A percentile compares a stretch with the other conserved stretches of the same genome.
Evolutionary conservation across 2,113 vertebrate genomes (phyloP).

Genomic region (Eubucco bourcierii): DNA sequence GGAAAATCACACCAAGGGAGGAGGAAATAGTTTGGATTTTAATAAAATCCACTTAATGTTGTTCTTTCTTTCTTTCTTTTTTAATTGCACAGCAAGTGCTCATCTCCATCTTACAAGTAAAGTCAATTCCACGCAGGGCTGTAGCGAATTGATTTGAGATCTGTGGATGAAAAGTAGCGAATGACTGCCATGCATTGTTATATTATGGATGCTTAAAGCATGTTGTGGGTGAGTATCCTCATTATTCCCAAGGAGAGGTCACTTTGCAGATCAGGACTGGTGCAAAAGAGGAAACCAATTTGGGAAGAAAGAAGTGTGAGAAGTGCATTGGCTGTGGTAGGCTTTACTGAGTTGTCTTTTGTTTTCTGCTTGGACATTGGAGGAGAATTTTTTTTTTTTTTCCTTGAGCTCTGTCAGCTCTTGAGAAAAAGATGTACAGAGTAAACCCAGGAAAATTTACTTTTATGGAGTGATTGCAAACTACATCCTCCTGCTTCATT

Average conservation of each 20-base stretch:
- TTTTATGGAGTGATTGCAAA: neutral
- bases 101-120: neutral
- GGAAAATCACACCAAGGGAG: neutral
- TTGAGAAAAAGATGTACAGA: neutral
- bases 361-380: neutral
- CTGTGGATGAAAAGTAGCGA: conserved; percentile 45
- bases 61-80: neutral
- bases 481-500: neutral
- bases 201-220: neutral
- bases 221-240: neutral
- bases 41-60: conserved; percentile 19
- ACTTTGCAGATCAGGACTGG: conserved; percentile 2
- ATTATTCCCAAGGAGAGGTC: conserved; percentile 13
- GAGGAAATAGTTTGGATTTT: conserved; percentile 8
- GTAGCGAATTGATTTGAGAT: conserved; percentile 55
- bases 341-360: neutral
- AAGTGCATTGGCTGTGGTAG: neutral
- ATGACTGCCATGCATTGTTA: conserved; percentile 48
- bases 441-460: neutral
- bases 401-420: neutral
- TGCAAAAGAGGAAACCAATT: conserved; percentile 3
- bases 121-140: conserved; percentile 40
- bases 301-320: neutral
- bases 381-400: neutral
- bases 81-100: conserved; percentile 52